Base-by-base conservation (phyloP, 2,888 invertebrate genomes). In the Dynastes hyllus region DNA sequence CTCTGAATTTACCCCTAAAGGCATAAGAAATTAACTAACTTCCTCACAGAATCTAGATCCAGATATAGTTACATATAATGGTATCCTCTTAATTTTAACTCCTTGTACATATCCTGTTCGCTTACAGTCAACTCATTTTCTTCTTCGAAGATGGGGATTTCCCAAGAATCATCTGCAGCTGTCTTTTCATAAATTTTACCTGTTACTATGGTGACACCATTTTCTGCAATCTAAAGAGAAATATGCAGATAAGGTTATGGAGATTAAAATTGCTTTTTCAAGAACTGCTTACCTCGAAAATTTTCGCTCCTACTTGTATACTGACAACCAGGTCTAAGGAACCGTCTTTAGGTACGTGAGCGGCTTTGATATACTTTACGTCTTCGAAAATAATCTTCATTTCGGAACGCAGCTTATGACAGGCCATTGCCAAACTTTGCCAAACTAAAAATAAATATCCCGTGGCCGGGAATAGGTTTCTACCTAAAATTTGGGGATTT, bases 51-150 rank as follows among this genome's bases (percentile, higher is more conserved):
- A 4, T 32, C 32, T 0, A 53, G 0, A 1, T 16, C n/a, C 4
- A n/a, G n/a, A 53, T 53, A 13, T 4, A 16, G 2, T n/a, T 79
- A 83, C 83, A 63, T 80, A 76, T 86, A 85, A 66, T 85, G 93
- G 85, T 94, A 95, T 11, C 95, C 94, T 81, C 94, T 90, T 0
- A 95, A 89, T 81, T 92, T 90, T 53, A 95, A 86, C 83, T 93
- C 93, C 82, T 93, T 93, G 84, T 94, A 94, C 84, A 93, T 92
- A 87, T 93, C 93, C 81, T 91, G 81, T n/a, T 79, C 71, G 16
- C 29, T 65, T 61, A 76, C 53, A 40, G 32, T 11, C 29, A 80
- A 27, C 32, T 78, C 27, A 16, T 51, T 58, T 61, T 27, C 40
- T 22, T 11, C 53, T 0, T 3, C 53, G 1, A n/a, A 5, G 0